Percentiles rank a stretch among this genome's conserved stretches.
These are phyloP conservation scores for Ferdinandea cuprea DNA, from an alignment of 2,888 invertebrate genomes.

Conservation along the genomic window DNA sequence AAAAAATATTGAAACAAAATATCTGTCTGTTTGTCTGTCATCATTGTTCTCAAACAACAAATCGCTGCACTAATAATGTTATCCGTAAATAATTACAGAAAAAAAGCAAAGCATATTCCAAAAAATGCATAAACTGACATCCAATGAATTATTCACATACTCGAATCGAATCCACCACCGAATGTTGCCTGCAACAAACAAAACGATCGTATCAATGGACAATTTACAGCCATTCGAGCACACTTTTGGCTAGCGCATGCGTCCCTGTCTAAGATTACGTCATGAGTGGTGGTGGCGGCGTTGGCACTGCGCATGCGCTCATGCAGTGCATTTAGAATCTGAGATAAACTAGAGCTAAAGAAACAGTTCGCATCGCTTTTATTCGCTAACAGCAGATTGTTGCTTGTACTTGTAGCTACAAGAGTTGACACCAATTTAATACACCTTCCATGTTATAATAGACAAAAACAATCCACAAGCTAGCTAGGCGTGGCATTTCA, in stretches of 20 bases:
- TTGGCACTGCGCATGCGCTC: no score
- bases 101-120: slow-evolving; percentile 13
- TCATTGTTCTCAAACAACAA: slow-evolving; percentile 18
- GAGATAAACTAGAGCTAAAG: slow-evolving; percentile 51
- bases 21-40: slow-evolving; percentile 1
- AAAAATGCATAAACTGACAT: slow-evolving; percentile 51
- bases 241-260: slow-evolving; percentile 52
- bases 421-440: slow-evolving; percentile 68
- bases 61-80: slow-evolving; percentile 44
- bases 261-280: slow-evolving; percentile 15
- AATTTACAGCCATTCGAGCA: slow-evolving; percentile 65
- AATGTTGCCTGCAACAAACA: slow-evolving; percentile 37
- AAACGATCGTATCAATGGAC: slow-evolving; percentile 68
- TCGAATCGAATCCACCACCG: slow-evolving; percentile 7
- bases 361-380: slow-evolving; percentile 42
- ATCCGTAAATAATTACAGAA: slow-evolving; percentile 19
- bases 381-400: slow-evolving; percentile 5
- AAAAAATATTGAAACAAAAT: not conserved
- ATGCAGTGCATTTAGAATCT: slow-evolving; percentile 56
- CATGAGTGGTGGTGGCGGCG: slow-evolving; percentile 17
- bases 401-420: slow-evolving; percentile 41
- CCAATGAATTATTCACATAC: slow-evolving; percentile 65
- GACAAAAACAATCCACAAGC: slow-evolving; percentile 47
- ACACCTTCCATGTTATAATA: slow-evolving; percentile 60
- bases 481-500: slow-evolving; percentile 63